Conservation (phyloP, 2,888 invertebrate species). For the Chirona hameri region DNA sequence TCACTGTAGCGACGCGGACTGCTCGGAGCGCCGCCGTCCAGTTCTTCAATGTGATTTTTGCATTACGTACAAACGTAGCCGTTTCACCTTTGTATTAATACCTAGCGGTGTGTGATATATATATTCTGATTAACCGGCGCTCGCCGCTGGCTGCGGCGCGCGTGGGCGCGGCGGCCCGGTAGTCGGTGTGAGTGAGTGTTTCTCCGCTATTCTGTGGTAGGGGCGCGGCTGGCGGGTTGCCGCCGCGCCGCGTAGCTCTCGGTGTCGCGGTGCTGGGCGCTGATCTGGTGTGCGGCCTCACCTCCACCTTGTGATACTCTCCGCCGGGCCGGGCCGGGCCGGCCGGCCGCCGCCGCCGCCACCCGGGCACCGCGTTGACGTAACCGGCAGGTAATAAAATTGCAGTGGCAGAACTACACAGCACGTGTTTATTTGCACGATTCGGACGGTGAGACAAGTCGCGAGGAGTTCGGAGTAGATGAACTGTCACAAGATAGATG, state of each 20-base stretch:
- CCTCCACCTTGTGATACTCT: conserved; percentile 4
- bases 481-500: no score
- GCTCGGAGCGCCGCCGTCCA: background rate
- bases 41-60: conserved; percentile 29
- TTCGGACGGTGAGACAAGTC: background rate
- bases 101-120: conserved; percentile 26
- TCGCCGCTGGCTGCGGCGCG: background rate
- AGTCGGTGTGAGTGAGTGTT: background rate
- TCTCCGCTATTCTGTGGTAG: background rate
- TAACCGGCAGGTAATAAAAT: conserved; percentile 14
- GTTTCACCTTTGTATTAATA: conserved; percentile 29
- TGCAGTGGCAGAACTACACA: background rate
- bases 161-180: background rate
- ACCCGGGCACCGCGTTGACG: background rate
- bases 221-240: background rate
- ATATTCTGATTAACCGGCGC: conserved; percentile 6
- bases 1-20: background rate
- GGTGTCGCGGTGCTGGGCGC: background rate
- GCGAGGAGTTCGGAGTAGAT: background rate
- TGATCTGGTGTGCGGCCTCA: background rate
- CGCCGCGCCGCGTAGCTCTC: background rate
- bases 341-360: background rate
- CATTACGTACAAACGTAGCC: conserved; percentile 29
- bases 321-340: background rate
- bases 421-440: background rate